Evolutionary conservation across 2,888 invertebrate genomes (phyloP), one percentile per base, ranked within the genome.

Genomic region (Lasioglossum villosulum): DNA sequence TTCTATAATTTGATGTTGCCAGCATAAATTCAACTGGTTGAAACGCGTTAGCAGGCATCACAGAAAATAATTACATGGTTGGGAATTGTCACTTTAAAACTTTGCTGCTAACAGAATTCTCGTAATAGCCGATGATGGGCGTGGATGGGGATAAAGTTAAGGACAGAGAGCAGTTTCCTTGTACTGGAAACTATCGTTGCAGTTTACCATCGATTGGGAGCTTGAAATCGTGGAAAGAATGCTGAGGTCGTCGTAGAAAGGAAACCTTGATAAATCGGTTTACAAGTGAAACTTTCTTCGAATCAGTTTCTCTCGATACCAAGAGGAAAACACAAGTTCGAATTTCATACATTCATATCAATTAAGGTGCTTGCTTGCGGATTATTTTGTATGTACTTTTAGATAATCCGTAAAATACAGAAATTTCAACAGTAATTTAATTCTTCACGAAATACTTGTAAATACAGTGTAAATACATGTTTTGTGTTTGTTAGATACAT

Each of bases 71-170:
- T 93, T 89, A 92, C 87, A 83, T 91, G 87, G 80, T 75, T 81
- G 92, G 90, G 90, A 92, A 91, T 92, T 90, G 90, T 89, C 91
- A 89, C 89, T 93, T 90, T 70, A 89, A 92, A 93, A 93, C 83
- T 93, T 92, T 77, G 86, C 84, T 86, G 86, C 89, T 91, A 92
- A 92, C 92, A 86, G 88, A 91, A 91, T 91, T 90, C 85, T 89
- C 85, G 88, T 89, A 91, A 92, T 89, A 88, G 88, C 75, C 86
- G 86, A 86, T 86, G 90, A 90, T 83, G 75, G 80, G 75, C 66
- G 68, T 68, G 63, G 73, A 45, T 56, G 70, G 75, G 75, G 66
- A 52, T 76, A 70, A 76, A 76, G 68, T 86, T 84, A 84, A 88
- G 82, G 82, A 89, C 83, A 83, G 81, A 52, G 80, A 78, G 78